Conservation (phyloP, 2,888 invertebrate species). For the Masnerella sp. region DNA sequence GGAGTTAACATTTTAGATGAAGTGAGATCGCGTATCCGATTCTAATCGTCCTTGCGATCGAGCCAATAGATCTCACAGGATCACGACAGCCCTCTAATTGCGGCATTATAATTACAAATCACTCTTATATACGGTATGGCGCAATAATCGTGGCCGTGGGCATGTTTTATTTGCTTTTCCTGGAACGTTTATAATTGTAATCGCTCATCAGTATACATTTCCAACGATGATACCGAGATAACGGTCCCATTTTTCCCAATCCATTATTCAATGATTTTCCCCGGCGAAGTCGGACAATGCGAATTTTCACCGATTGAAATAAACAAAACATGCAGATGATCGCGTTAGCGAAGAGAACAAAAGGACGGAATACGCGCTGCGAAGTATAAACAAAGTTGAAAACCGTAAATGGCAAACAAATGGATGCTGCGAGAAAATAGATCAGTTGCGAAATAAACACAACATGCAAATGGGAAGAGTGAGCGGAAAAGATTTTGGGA, state of each 20-base stretch:
- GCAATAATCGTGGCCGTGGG: constrained; percentile 58
- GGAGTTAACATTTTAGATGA: constrained; percentile 72
- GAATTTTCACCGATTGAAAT: not conserved
- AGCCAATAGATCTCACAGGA: constrained; percentile 67
- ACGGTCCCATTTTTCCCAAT: constrained; percentile 21
- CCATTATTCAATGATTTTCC: constrained; percentile 44
- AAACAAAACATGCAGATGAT: too few species aligned
- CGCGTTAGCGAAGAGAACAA: too few species aligned
- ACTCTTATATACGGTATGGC: constrained; percentile 57
- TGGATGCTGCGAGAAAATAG: too few species aligned
- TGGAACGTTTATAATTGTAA: constrained; percentile 49
- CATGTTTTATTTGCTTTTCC: constrained; percentile 60
- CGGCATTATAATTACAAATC: constrained; percentile 77
- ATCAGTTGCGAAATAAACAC: too few species aligned
- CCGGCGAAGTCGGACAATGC: constrained; percentile 15
- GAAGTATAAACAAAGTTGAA: too few species aligned
- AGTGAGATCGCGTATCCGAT: constrained; percentile 63
- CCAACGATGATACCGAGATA: constrained; percentile 28
- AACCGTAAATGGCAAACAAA: too few species aligned
- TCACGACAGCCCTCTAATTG: constrained; percentile 76
- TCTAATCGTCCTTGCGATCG: constrained; percentile 70
- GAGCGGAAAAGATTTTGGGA: too few species aligned
- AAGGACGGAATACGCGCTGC: too few species aligned
- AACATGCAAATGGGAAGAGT: too few species aligned
- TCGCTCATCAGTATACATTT: constrained; percentile 55